Evolutionary conservation across 2,113 vertebrate species (phyloP).

Genomic region (Nycticebus coucang): DNA sequence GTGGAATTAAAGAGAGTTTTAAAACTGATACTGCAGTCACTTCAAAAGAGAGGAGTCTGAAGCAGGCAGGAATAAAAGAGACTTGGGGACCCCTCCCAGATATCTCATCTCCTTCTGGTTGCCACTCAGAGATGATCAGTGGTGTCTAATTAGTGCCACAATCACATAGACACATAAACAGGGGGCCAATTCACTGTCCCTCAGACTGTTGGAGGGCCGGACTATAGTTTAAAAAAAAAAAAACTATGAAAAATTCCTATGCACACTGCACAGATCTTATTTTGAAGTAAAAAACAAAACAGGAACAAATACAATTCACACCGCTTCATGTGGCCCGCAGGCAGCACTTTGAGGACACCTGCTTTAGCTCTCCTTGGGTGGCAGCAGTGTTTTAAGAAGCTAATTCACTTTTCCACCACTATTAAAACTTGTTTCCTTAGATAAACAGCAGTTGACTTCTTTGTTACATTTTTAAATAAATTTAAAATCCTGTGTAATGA

Average conservation of each 20-base stretch:
- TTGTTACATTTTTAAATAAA: neutral
- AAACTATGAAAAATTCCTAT: too few species aligned
- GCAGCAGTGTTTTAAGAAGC: neutral
- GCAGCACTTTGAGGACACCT: too few species aligned
- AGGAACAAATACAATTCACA: too few species aligned
- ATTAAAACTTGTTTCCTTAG: neutral
- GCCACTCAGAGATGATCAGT: neutral
- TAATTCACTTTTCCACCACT: neutral
- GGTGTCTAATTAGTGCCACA: neutral
- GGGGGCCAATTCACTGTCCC: too few species aligned
- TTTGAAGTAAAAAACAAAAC: too few species aligned
- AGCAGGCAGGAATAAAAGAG: neutral
- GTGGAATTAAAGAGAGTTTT: neutral
- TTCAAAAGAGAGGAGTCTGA: neutral
- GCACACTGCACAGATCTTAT: too few species aligned
- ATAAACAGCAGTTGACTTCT: neutral
- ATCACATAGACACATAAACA: too few species aligned
- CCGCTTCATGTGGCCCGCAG: too few species aligned
- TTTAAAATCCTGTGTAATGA: neutral
- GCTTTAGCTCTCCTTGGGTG: neutral
- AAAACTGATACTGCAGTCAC: neutral
- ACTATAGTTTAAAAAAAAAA: too few species aligned
- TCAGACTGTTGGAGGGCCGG: too few species aligned
- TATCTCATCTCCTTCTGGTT: neutral
- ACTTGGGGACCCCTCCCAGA: neutral